Base-by-base conservation (phyloP, 2,113 vertebrate genomes). In the Myrmophylax atrothorax region DNA sequence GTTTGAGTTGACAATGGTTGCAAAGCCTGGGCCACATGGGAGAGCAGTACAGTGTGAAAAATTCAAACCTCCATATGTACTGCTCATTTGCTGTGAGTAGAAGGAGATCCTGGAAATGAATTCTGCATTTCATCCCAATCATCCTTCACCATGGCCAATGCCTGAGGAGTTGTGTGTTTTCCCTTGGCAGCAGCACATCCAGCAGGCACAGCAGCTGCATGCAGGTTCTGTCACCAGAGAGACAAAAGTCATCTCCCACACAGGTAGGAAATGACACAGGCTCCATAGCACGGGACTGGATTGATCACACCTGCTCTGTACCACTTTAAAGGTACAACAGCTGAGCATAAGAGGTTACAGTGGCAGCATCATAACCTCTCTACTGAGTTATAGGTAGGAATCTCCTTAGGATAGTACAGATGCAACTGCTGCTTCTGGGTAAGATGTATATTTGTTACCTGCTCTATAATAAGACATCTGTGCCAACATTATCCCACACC, bases 101-200 rank as follows among this genome's bases (percentile, higher is more conserved):
- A 91, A 78, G 75, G 60, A 85, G 87, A 92, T 89, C 66, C 84
- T 72, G 80, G 58, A 93, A 96, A 94, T 95, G 18, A 94, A 95
- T 92, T 94, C 81, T 73, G 0, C 87, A 68, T 95, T 95, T 95
- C 78, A 91, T 64, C 77, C 47, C 70, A 56, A 6, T 77, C 90
- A 85, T 79, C 67, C 31, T 75, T 93, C 50, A 84, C 52, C 28
- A 14, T 28, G 52, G 52, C 55, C 75, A 47, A 0, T 55, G 31
- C 75, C n/a, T 83, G 26, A 78, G 91, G 63, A 63, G 49, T 58
- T 19, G 28, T 26, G 29, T 38, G 58, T 74, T 93, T 47, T 62
- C 74, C 69, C 60, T 76, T 53, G 64, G 49, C 83, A 87, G 66
- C 40, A 70, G 75, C 47, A n/a, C 40, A 40, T 42, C 58, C 29